Base-by-base conservation (phyloP, 2,888 invertebrate species). In the Pristionchus arcanus region DNA sequence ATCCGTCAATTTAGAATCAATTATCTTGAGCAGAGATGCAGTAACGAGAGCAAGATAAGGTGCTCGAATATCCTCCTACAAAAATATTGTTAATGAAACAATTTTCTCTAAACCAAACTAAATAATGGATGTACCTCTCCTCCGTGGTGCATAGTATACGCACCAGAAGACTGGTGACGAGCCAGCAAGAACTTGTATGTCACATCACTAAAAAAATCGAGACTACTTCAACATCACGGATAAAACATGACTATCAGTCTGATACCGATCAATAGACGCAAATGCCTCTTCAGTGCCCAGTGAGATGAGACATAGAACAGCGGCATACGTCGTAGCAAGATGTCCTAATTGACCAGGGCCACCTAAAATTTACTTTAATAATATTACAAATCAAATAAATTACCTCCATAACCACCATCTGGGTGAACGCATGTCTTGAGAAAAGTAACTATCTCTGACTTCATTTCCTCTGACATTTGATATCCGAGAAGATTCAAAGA, bases 291-390 rank as follows among this genome's bases (percentile, higher is more conserved):
- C 96, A n/a, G 97, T 97, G 88, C 98, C 98, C 93, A 99, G 97
- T 90, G 97, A 97, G 95, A 97, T 97, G 13, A 99, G 96, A 49
- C 98, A 97, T 96, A 98, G 98, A 0, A 99, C 97, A 91, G 99
- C 98, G 84, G 98, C 99, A 96, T 98, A 99, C 0, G 99, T 99
- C 7, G 99, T 97, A 0, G 99, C 99, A 90, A 99, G 96, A 96
- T 99, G 99, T 34, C 98, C 96, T 94, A 97, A 96, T 95, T 99
- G 99, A 0, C 97, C 97, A 0, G 98, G 99, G 0, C 99, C 99
- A 89, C 99, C 99, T 90, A 28, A 81, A 71, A 34, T 31, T 31
- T 15, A 28, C 13, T 34, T n/a, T 34, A 34, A 21, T 34, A 3
- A 0, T 7, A 84, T 71, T 31, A 59, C 5, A 59, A 63, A 34